A percentile compares a stretch with the other conserved stretches of the same genome.
Conservation (phyloP, 53 echinoderm and acorn worm genomes). For the Astropecten irregularis region DNA sequence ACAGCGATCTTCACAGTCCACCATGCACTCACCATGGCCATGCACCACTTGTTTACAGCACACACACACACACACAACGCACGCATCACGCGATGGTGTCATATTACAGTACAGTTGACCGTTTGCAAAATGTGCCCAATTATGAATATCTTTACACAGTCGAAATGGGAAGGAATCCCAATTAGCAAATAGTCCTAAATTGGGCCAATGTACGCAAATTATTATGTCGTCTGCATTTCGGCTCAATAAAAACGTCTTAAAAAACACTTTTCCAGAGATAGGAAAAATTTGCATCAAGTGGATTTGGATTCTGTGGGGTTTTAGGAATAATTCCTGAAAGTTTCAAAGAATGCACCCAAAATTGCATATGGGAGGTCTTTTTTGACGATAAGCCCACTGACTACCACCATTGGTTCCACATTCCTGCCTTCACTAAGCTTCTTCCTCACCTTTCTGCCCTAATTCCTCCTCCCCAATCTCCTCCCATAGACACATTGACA, state of each 20-base stretch:
- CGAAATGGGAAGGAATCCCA: background rate
- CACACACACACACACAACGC: background rate
- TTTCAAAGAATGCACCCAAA: slow-evolving; percentile 11
- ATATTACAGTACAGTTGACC: background rate
- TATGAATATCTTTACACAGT: background rate
- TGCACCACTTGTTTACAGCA: background rate
- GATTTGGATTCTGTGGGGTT: slow-evolving; percentile 3
- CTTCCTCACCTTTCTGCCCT: too few relatives aligned
- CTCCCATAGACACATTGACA: too few relatives aligned
- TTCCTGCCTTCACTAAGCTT: too few relatives aligned
- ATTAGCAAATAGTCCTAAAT: background rate
- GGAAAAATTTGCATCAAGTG: background rate
- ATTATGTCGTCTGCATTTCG: slow-evolving; percentile 4
- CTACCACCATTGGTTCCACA: too few relatives aligned
- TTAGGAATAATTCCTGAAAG: slow-evolving; percentile 1
- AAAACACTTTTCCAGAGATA: background rate
- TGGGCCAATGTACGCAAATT: background rate
- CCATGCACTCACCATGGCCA: background rate
- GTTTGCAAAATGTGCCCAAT: background rate
- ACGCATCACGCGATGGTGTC: background rate
- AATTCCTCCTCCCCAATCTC: too few relatives aligned
- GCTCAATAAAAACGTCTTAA: background rate
- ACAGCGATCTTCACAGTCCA: background rate
- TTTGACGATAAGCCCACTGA: too few relatives aligned
- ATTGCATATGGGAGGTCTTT: background rate